Conservation (phyloP, 1,140 invertebrate species). For the Ips nitidus region DNA sequence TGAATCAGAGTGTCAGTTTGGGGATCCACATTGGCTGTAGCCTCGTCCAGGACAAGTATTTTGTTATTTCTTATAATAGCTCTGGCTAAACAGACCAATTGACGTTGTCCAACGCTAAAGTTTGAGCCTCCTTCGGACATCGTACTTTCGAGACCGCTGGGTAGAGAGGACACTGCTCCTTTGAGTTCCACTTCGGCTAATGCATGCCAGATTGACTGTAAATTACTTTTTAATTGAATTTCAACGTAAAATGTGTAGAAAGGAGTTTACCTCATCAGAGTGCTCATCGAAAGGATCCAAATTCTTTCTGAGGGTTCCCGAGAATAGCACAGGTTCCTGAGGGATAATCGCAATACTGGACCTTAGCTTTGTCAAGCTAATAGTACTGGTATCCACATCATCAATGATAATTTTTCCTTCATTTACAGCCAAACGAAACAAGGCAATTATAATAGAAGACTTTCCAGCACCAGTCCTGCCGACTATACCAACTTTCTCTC, state of each 20-base stretch:
- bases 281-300: slow-evolving; percentile 80
- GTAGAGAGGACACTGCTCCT: slow-evolving; percentile 52
- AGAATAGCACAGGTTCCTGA: slow-evolving; percentile 82
- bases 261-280: slow-evolving; percentile 67
- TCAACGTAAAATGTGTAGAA: neutral
- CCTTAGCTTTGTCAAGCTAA: slow-evolving; percentile 70
- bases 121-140: slow-evolving; percentile 63
- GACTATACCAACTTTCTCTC: slow-evolving; percentile 61
- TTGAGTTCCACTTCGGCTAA: slow-evolving; percentile 77
- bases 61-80: slow-evolving; percentile 65
- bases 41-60: slow-evolving; percentile 72
- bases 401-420: slow-evolving; percentile 77
- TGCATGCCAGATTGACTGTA: slow-evolving; percentile 72
- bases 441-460: slow-evolving; percentile 70
- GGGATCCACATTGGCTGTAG: slow-evolving; percentile 62
- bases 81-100: slow-evolving; percentile 59
- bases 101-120: slow-evolving; percentile 60
- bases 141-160: slow-evolving; percentile 51
- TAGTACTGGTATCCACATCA: slow-evolving; percentile 60
- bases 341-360: slow-evolving; percentile 79
- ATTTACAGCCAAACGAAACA: slow-evolving; percentile 71
- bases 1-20: slow-evolving; percentile 65
- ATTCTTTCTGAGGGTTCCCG: slow-evolving; percentile 68
- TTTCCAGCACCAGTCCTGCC: slow-evolving; percentile 64
- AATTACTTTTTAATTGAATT: neutral